Percentiles rank a stretch among this genome's conserved stretches.
Evolutionary conservation across 1,140 invertebrate genomes (phyloP).

Genomic region (Drosophila miranda): DNA sequence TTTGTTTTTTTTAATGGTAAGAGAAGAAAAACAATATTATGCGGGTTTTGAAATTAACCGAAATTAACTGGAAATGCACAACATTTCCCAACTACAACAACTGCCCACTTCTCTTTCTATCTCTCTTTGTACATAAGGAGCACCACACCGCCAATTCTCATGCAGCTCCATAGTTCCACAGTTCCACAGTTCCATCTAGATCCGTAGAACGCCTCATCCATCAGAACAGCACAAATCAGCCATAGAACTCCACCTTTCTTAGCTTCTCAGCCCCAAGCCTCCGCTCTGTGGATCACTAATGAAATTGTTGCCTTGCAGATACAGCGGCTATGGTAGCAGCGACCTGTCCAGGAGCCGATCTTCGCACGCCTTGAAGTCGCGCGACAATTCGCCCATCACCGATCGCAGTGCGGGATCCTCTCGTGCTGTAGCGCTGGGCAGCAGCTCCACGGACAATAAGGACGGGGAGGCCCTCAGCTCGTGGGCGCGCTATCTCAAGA

Average conservation of each 20-base stretch:
- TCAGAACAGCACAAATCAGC: conserved; percentile 7
- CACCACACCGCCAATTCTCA: conserved; percentile 52
- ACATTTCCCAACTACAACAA: conserved; percentile 19
- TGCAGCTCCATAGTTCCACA: conserved; percentile 43
- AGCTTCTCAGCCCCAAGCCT: conserved; percentile 11
- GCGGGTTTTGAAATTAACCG: conserved; percentile 71
- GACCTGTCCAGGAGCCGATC: conserved; percentile 91
- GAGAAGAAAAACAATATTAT: conserved; percentile 32
- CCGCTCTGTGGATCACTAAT: conserved; percentile 24
- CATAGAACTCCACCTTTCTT: conserved; percentile 8
- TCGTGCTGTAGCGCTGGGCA: conserved; percentile 78
- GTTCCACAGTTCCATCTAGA: conserved; percentile 30
- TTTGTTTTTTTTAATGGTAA: conserved; percentile 40
- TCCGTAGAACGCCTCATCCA: conserved; percentile 27
- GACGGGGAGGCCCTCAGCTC: conserved; percentile 93
- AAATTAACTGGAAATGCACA: conserved; percentile 64
- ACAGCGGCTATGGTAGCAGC: conserved; percentile 83
- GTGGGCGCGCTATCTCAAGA: conserved; percentile 96
- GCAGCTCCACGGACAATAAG: conserved; percentile 84
- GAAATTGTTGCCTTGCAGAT: conserved; percentile 55
- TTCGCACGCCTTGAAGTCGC: conserved; percentile 91
- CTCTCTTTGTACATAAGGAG: conserved; percentile 36
- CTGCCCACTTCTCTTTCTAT: conserved; percentile 38
- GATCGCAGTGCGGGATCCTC: conserved; percentile 83
- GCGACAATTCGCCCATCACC: conserved; percentile 89